A percentile compares a stretch with the other conserved stretches of the same genome.
These are phyloP conservation scores for Callitettix versicolor DNA, from an alignment of 1,140 invertebrate species.

Conservation along the genomic window DNA sequence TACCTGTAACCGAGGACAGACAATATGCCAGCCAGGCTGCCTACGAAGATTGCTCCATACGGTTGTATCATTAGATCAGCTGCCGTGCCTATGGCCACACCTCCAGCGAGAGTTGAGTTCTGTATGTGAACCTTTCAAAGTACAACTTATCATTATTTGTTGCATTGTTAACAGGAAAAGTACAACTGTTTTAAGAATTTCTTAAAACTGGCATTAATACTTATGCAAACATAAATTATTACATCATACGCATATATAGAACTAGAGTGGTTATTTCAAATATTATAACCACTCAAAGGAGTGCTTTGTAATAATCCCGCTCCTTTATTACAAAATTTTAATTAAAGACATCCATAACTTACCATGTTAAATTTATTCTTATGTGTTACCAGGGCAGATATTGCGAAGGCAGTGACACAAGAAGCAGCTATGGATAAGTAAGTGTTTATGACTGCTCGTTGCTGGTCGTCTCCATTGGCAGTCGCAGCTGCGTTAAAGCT, in stretches of 20 bases:
- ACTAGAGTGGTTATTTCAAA: too few relatives aligned
- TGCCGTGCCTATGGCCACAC: constrained; percentile 47
- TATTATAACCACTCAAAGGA: too few relatives aligned
- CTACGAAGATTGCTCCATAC: constrained; percentile 74
- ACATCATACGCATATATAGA: too few relatives aligned
- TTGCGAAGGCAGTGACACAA: constrained; percentile 70
- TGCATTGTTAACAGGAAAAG: too few relatives aligned
- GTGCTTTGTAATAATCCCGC: too few relatives aligned
- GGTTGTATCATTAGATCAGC: constrained; percentile 78
- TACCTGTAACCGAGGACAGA: constrained; percentile 79
- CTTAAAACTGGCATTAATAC: too few relatives aligned
- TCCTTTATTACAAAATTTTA: too few relatives aligned
- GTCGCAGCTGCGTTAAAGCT: constrained; percentile 83
- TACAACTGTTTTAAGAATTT: too few relatives aligned
- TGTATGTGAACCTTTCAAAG: constrained; percentile 76
- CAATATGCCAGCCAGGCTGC: constrained; percentile 64
- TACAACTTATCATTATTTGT: too few relatives aligned
- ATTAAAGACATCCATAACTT: too few relatives aligned
- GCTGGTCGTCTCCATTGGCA: constrained; percentile 55
- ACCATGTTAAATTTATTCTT: constrained; percentile 79
- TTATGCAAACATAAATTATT: too few relatives aligned
- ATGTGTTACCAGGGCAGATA: constrained; percentile 66
- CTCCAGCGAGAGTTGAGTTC: constrained; percentile 80
- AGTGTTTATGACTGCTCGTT: constrained; percentile 86
- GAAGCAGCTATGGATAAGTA: constrained; percentile 77